Evolutionary conservation across 2,888 invertebrate genomes (phyloP).

Genomic region (Anaspis maculata): DNA sequence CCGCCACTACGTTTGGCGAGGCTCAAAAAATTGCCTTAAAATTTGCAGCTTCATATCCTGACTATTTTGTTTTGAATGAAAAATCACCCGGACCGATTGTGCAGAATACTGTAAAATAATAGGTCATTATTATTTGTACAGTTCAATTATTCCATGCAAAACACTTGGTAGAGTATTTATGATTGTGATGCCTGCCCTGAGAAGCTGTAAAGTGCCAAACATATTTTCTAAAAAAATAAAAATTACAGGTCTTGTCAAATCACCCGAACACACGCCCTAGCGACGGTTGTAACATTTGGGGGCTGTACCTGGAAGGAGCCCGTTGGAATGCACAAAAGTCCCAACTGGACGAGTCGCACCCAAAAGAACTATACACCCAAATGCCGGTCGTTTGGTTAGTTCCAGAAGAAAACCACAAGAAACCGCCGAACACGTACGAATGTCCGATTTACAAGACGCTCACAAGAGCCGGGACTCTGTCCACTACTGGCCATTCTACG

Average conservation of each 20-base stretch:
- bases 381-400: slow-evolving; percentile 63
- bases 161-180: too few relatives aligned
- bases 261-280: slow-evolving; percentile 45
- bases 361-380: slow-evolving; percentile 64
- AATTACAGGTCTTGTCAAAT: slow-evolving; percentile 41
- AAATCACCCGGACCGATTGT: too few relatives aligned
- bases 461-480: slow-evolving; percentile 53
- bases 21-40: too few relatives aligned
- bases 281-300: slow-evolving; percentile 58
- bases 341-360: slow-evolving; percentile 51
- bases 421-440: slow-evolving; percentile 45
- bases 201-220: too few relatives aligned
- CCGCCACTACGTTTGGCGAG: too few relatives aligned
- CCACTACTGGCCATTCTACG: slow-evolving; percentile 62
- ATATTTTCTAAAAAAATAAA: not conserved
- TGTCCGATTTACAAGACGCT: slow-evolving; percentile 61
- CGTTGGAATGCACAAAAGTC: slow-evolving; percentile 56
- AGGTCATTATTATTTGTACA: too few relatives aligned
- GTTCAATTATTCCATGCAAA: too few relatives aligned
- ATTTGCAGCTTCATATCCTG: too few relatives aligned
- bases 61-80: too few relatives aligned
- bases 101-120: too few relatives aligned
- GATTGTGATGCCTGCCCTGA: too few relatives aligned
- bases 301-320: slow-evolving; percentile 70
- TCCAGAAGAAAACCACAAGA: slow-evolving; percentile 55